Base-by-base conservation (phyloP, 2,888 invertebrate genomes). In the Cryptus viduatorius region DNA sequence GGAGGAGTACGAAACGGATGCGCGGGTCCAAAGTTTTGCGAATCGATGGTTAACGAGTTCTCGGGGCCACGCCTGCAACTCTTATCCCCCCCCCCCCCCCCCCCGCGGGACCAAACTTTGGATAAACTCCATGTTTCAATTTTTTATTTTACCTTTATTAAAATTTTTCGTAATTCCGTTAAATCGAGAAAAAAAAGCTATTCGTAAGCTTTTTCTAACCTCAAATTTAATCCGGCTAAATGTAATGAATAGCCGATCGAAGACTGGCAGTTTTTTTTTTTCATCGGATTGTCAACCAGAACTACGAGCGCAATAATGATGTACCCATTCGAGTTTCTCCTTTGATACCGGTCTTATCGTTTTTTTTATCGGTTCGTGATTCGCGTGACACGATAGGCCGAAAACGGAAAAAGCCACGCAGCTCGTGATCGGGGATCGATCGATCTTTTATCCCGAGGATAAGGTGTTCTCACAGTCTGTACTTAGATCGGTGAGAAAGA, bases 31-130 rank as follows among this genome's bases (percentile, higher is more conserved):
- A 89, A 89, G 89, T 90, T 88, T 89, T 88, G 86, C 86, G 85
- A 86, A 86, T 83, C 89, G 89, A 89, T 90, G 88, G 88, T 90
- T 89, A 87, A 88, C 88, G 73, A 88, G 87, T 88, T 89, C 88
- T 88, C 87, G 87, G 86, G 69, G 76, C 81, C 81, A 81, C 76
- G 81, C 81, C 81, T 81, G 76, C 53, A 24, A 59, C 31, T 59
- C 29, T 29, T 24, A 1, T 29, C 0, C 0, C 12, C n/a, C 31
- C n/a, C 29, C 59, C 3, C 59, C 14, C 0, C 0, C 12, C n/a
- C 31, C n/a, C 29, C 59, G 12, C 59, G 59, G 29, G 14, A 59
- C 59, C 31, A 29, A 59, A 59, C 12, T 59, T 59, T 59, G 5
- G 31, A 59, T 31, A 31, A 59, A 29, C n/a, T 59, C 31, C 31